A percentile compares a stretch with the other conserved stretches of the same genome.
phyloP scores from a whole-genome alignment of 2,888 invertebrate species.

The Cephonodes hylas region DNA sequence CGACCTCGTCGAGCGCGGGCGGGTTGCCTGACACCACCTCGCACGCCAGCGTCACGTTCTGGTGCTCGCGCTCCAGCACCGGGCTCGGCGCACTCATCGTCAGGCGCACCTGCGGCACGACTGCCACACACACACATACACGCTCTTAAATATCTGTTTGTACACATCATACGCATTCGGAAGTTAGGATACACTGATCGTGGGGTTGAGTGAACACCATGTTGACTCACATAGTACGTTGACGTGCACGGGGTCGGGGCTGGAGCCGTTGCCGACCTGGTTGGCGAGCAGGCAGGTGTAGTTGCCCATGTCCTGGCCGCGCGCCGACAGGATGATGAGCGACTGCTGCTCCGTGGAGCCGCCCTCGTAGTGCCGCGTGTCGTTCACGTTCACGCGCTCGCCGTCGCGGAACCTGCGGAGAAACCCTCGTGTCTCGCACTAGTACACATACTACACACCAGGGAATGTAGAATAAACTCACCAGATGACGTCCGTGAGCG shows the following conservation, averaged over 20 bases:
- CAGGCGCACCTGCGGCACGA: constrained; percentile 88
- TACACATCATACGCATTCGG: too few relatives aligned
- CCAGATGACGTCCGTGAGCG: constrained; percentile 89
- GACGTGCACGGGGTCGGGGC: constrained; percentile 87
- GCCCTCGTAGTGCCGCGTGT: constrained; percentile 84
- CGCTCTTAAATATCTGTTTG: too few relatives aligned
- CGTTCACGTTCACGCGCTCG: constrained; percentile 74
- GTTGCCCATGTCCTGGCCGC: constrained; percentile 89
- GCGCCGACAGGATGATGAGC: constrained; percentile 88
- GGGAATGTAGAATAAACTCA: constrained; percentile 74
- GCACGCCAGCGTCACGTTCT: constrained; percentile 91
- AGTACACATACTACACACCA: too few relatives aligned
- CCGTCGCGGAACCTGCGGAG: constrained; percentile 85
- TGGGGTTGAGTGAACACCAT: not conserved
- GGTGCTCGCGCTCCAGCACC: constrained; percentile 88
- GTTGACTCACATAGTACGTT: constrained; percentile 90
- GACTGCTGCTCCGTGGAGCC: constrained; percentile 88
- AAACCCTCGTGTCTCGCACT: not conserved
- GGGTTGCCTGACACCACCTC: constrained; percentile 91
- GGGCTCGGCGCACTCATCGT: constrained; percentile 89
- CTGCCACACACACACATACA: constrained; percentile 72
- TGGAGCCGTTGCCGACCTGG: constrained; percentile 87
- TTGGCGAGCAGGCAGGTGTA: constrained; percentile 92
- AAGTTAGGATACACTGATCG: too few relatives aligned
- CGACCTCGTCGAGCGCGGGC: constrained; percentile 85